Evolutionary conservation across 2,888 invertebrate genomes (phyloP), one percentile per base, ranked within the genome.

Genomic region (Lasioglossum morio): DNA sequence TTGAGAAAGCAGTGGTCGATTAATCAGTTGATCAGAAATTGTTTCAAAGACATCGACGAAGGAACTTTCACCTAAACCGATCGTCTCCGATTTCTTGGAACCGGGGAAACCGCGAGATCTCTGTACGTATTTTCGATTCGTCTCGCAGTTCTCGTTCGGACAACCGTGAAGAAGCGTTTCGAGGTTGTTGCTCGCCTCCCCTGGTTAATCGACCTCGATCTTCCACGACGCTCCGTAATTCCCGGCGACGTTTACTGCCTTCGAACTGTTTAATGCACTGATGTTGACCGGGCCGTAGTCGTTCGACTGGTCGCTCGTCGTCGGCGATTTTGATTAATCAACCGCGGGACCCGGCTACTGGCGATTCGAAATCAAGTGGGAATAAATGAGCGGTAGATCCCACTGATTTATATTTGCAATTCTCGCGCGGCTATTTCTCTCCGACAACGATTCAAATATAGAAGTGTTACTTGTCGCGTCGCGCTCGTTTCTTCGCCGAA

Each of bases 231-330:
- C 66, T 63, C 23, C 30, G 34, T 69, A 53, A 76, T 72, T 72
- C 78, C 37, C 30, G 27, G 12, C 2, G 82, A 79, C 82, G 69
- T 79, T 82, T 82, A 82, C 69, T 79, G 48, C 82, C 72, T 30
- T 48, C 72, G 48, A 81, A 74, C 74, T 23, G 82, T 82, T 82
- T 75, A 70, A 79, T 46, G 60, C 69, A 60, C 27, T 70, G 74
- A 70, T 40, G 73, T 79, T 82, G 75, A 82, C 79, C 70, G 69
- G 34, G 8, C 53, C 53, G 34, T 37, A 40, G 60, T 72, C 73
- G 69, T 75, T 74, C 48, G 5, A 27, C 14, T 5, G 40, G 40
- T n/a, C 30, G 53, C 27, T 53, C 70, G 70, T 70, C 27, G 60
- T 23, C 46, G 53, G 30, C 60, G 77, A 46, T 72, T 30, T 48